Percentiles rank a stretch among this genome's conserved stretches.
These are phyloP conservation scores for Nannoperca australis DNA, from an alignment of 2,797 vertebrate species.

Conservation along the genomic window DNA sequence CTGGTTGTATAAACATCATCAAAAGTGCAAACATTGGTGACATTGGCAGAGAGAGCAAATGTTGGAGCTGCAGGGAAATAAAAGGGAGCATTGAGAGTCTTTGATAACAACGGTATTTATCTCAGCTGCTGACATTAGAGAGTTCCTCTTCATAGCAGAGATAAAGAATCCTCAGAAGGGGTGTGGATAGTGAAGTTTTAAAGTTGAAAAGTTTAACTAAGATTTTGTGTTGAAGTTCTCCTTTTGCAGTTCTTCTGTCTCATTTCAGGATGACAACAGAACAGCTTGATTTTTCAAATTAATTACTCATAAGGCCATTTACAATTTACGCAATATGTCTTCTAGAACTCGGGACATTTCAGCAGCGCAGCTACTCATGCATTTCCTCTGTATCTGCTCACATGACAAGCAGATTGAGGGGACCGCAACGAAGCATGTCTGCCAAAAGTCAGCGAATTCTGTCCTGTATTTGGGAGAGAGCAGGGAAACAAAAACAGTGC, in stretches of 20 bases:
- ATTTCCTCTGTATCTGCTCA: conserved; percentile 12
- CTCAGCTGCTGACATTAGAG: conserved; percentile 41
- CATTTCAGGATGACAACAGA: neutral
- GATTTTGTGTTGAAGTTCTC: conserved; percentile 18
- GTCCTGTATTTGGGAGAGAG: conserved; percentile 39
- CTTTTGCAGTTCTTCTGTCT: neutral
- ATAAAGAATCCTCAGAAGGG: conserved; percentile 36
- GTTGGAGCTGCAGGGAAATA: conserved; percentile 8
- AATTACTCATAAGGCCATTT: conserved; percentile 2
- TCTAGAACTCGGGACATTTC: conserved; percentile 19
- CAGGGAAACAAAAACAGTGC: conserved; percentile 37
- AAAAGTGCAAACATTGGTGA: conserved; percentile 15
- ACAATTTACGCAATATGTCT: conserved; percentile 9
- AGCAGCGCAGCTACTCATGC: conserved; percentile 9
- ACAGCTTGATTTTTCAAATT: neutral
- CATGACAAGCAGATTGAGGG: conserved; percentile 33
- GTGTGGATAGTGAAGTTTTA: conserved; percentile 1
- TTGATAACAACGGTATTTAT: conserved; percentile 48
- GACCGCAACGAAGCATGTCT: conserved; percentile 16
- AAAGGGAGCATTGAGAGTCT: conserved; percentile 3
- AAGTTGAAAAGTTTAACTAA: conserved; percentile 30
- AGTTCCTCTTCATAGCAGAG: conserved; percentile 18
- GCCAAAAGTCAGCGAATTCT: conserved; percentile 45
- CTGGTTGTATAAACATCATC: conserved; percentile 9
- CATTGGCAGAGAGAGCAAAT: neutral